Evolutionary conservation across 1,140 invertebrate species (phyloP), one percentile per base, ranked within the genome.

Genomic region (Telenomus remus): DNA sequence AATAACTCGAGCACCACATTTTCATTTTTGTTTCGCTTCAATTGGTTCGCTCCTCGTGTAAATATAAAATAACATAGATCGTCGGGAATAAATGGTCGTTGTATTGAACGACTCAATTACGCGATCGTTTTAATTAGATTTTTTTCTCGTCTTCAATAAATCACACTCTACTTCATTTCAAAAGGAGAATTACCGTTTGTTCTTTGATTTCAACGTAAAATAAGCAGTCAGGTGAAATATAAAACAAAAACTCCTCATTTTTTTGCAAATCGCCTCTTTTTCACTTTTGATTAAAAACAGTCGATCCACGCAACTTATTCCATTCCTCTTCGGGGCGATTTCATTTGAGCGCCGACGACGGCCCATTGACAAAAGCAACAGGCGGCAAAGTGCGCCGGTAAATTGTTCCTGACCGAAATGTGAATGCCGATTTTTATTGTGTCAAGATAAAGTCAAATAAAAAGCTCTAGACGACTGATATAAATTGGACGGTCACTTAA

Each of bases 201-300:
- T 53, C 10, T 53, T 16, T 16, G 9, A 33, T 33, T 19, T 9
- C 1, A 9, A 9, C 9, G n/a, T 39, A 3, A 39, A 39, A 39
- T 39, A 39, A 39, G 37, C 9, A 9, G 37, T 43, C 14, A 27
- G 53, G 12, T 14, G 8, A 11, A 19, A 16, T 27, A 55, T 55
- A 55, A 43, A 27, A 43, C 42, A 12, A 54, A 42, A 34, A 15
- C 5, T n/a, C 13, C 3, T 11, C 1, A 27, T 11, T 19, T 33
- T 14, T 33, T 6, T 15, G 0, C 8, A 19, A 39, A 39, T 39
- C n/a, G 9, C 34, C 4, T 55, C 55, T 65, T 16, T 56, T 56
- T 49, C 19, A 65, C 15, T 66, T 66, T 66, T 27, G 53, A 66
- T 57, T 35, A 51, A 44, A 66, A 55, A 55, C 49, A 57, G 46